Conservation (phyloP, 1,140 invertebrate species). For the Batillaria attramentaria region DNA sequence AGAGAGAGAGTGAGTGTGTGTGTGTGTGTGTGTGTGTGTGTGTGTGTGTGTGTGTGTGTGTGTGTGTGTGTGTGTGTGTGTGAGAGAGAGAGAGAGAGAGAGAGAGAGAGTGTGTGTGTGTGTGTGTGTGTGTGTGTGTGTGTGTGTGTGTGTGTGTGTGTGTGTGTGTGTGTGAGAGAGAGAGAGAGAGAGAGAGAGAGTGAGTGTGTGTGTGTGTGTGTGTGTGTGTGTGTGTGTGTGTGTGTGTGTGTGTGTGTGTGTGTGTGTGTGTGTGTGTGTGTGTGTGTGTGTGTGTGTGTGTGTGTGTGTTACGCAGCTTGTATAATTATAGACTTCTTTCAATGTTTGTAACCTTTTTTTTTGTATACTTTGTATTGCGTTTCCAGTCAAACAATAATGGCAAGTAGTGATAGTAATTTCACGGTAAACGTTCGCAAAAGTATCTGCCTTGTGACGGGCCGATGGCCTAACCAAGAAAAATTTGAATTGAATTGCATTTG, state of each 20-base stretch:
- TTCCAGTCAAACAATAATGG: too few species aligned
- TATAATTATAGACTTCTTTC: background rate
- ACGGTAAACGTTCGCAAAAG: too few species aligned
- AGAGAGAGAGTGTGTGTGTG: constrained; percentile 3
- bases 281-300: constrained; percentile 16
- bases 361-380: too few species aligned
- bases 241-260: background rate
- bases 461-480: too few species aligned
- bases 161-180: background rate
- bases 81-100: constrained; percentile 7
- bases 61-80: background rate
- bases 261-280: background rate
- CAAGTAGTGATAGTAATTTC: too few species aligned
- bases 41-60: constrained; percentile 7
- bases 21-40: constrained; percentile 14
- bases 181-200: constrained; percentile 12
- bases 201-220: background rate
- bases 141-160: background rate
- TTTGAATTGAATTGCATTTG: too few species aligned
- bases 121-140: background rate
- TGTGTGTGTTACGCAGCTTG: background rate
- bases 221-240: background rate
- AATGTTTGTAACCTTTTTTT: too few species aligned
- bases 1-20: constrained; percentile 15
- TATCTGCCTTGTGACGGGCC: too few species aligned